Evolutionary conservation across 2,797 vertebrate species (phyloP).

Genomic region (Heteromormyrus szaboi): DNA sequence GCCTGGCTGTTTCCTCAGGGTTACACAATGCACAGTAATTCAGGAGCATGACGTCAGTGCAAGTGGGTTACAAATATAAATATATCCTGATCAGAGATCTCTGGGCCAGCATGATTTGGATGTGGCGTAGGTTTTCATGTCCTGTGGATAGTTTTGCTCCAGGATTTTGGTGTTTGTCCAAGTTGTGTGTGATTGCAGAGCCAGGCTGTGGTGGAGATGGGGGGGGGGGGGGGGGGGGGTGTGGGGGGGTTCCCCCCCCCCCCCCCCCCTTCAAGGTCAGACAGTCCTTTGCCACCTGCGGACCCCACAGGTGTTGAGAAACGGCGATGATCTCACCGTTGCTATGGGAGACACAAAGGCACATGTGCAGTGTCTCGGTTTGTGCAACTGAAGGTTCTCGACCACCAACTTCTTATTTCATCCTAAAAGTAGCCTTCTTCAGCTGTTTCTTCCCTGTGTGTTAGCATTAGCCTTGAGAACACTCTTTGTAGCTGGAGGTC

Average conservation of each 20-base stretch:
- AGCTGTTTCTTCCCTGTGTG: not conserved
- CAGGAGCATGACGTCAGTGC: slow-evolving; percentile 7
- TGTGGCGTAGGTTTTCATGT: slow-evolving; percentile 4
- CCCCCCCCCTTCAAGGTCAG: slow-evolving; percentile 5
- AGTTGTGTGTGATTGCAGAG: not conserved
- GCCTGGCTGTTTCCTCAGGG: not conserved
- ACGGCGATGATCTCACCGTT: not conserved
- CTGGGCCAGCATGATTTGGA: not conserved
- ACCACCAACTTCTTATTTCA: not conserved
- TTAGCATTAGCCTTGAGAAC: not conserved
- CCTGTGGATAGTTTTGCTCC: slow-evolving; percentile 5
- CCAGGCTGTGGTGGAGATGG: not conserved
- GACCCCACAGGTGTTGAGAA: slow-evolving; percentile 8
- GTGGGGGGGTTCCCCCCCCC: no score
- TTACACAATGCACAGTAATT: not conserved
- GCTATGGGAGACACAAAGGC: slow-evolving; percentile 4
- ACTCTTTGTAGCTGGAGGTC: not conserved
- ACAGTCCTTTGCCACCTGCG: slow-evolving; percentile 2
- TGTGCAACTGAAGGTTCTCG: not conserved
- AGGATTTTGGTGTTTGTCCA: not conserved
- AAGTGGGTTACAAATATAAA: slow-evolving; percentile 10
- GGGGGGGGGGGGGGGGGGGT: no score
- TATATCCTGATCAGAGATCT: not conserved
- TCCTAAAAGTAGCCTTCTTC: not conserved
- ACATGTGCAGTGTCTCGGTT: not conserved